Conservation (phyloP, 2,888 invertebrate species). For the Apotomis turbidana region DNA sequence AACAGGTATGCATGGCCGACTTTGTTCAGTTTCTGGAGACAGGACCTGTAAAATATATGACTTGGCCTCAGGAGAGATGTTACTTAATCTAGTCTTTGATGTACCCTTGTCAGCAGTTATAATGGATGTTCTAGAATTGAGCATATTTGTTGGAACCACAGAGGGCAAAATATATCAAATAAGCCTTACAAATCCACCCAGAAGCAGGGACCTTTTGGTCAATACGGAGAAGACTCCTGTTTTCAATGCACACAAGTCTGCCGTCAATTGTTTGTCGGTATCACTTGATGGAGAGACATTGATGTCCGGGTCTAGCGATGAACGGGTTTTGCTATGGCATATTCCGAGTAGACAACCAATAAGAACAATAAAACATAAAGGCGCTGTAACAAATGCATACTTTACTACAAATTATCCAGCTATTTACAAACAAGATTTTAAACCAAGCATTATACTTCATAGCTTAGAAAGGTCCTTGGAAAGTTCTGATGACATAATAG, state of each 20-base stretch:
- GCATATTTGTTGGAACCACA: slow-evolving; percentile 89
- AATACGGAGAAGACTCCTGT: slow-evolving; percentile 77
- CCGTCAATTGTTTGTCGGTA: slow-evolving; percentile 88
- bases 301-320: slow-evolving; percentile 90
- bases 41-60: slow-evolving; percentile 93
- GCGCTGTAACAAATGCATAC: slow-evolving; percentile 88
- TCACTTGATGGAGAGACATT: slow-evolving; percentile 89
- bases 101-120: slow-evolving; percentile 87
- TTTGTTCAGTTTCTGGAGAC: slow-evolving; percentile 92
- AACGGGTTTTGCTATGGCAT: slow-evolving; percentile 91
- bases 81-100: slow-evolving; percentile 90
- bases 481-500: slow-evolving; percentile 73
- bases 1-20: slow-evolving; percentile 87
- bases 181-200: slow-evolving; percentile 86
- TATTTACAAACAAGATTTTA: slow-evolving; percentile 84
- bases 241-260: slow-evolving; percentile 88
- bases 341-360: slow-evolving; percentile 89
- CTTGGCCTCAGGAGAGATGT: slow-evolving; percentile 86
- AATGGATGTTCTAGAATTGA: slow-evolving; percentile 88
- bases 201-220: slow-evolving; percentile 86
- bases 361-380: slow-evolving; percentile 88
- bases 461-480: slow-evolving; percentile 86
- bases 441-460: slow-evolving; percentile 82
- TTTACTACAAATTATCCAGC: slow-evolving; percentile 85
- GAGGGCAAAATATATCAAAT: slow-evolving; percentile 89